Conservation (phyloP, 1,140 invertebrate genomes). For the Lanistes nyassanus region DNA sequence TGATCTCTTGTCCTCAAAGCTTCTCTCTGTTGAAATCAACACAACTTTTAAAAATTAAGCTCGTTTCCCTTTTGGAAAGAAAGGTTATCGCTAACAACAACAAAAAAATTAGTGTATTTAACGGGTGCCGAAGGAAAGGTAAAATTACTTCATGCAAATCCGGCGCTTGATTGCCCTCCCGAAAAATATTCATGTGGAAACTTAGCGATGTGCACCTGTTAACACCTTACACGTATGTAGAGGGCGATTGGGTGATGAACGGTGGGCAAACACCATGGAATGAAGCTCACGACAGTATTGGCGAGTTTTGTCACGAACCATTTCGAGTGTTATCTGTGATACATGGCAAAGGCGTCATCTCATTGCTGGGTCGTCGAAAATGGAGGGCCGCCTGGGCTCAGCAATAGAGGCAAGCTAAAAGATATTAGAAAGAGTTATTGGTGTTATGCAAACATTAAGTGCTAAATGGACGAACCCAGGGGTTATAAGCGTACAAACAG, state of each 20-base stretch:
- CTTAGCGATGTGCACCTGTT: neutral
- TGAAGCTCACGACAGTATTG: neutral
- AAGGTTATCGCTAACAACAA: neutral
- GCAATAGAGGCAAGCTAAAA: too few relatives aligned
- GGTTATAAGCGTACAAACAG: too few relatives aligned
- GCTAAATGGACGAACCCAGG: too few relatives aligned
- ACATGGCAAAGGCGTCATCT: too few relatives aligned
- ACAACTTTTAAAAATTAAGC: neutral
- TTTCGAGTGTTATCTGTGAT: neutral
- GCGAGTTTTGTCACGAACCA: neutral
- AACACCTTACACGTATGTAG: neutral
- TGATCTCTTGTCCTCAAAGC: too few relatives aligned
- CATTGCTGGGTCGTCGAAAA: too few relatives aligned
- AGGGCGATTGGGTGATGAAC: neutral
- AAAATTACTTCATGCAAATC: neutral
- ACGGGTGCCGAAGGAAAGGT: neutral
- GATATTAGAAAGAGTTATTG: too few relatives aligned
- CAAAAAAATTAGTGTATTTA: neutral
- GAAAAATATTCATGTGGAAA: too few relatives aligned
- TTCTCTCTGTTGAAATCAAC: too few relatives aligned
- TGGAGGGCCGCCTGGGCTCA: too few relatives aligned
- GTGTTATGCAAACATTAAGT: too few relatives aligned
- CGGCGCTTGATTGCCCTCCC: neutral
- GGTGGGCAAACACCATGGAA: neutral
- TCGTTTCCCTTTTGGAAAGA: neutral